These are phyloP conservation scores for Thumatha senex DNA, from an alignment of 2,888 invertebrate genomes.

Conservation along the genomic window DNA sequence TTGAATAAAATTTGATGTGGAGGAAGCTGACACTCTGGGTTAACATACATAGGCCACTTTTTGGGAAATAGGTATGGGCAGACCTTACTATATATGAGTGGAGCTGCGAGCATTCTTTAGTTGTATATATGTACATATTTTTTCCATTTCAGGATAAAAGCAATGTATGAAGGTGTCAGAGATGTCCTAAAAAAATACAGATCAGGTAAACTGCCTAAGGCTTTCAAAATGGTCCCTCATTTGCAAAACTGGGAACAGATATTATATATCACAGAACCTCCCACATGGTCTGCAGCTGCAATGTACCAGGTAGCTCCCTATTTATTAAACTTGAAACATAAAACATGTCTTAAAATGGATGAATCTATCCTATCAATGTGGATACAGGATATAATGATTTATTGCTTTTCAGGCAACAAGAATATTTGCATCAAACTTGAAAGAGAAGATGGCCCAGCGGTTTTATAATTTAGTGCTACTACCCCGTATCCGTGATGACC, in stretches of 20 bases:
- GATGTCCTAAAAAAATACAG: constrained; percentile 95
- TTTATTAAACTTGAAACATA: too few relatives aligned
- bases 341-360: too few relatives aligned
- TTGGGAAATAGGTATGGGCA: too few relatives aligned
- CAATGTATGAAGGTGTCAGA: constrained; percentile 95
- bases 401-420: constrained; percentile 87
- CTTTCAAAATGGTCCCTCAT: constrained; percentile 97
- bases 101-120: too few relatives aligned
- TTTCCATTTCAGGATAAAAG: constrained; percentile 82
- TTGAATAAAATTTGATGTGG: too few relatives aligned
- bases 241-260: constrained; percentile 97
- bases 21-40: too few relatives aligned
- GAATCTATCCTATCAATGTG: too few relatives aligned
- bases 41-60: too few relatives aligned
- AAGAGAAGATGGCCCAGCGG: constrained; percentile 97
- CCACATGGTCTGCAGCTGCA: constrained; percentile 98
- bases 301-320: constrained; percentile 89
- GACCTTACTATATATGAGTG: too few relatives aligned
- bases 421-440: constrained; percentile 98
- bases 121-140: too few relatives aligned
- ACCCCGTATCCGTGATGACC: constrained; percentile 96
- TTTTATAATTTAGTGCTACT: constrained; percentile 97
- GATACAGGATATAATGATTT: too few relatives aligned
- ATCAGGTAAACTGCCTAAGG: constrained; percentile 98
- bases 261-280: constrained; percentile 93